phyloP scores from a whole-genome alignment of 2,888 invertebrate genomes.

The Heliconius charithonia region DNA sequence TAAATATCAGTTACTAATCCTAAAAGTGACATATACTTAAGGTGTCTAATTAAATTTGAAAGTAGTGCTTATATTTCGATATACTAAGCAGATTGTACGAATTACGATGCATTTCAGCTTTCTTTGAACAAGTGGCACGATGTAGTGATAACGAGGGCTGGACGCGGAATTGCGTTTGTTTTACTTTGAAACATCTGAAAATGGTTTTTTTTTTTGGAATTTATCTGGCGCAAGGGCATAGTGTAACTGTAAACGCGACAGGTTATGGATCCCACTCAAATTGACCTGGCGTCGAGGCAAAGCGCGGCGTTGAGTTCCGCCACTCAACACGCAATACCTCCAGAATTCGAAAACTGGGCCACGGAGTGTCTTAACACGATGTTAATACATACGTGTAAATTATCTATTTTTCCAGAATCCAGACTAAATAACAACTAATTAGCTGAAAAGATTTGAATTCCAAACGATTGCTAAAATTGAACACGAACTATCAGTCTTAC shows the following conservation, averaged over 20 bases:
- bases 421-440: not conserved
- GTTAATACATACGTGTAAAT: no score
- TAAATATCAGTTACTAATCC: not conserved
- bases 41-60: not conserved
- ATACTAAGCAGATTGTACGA: conserved; percentile 3
- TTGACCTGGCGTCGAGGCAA: not conserved
- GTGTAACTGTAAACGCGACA: not conserved
- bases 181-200: not conserved
- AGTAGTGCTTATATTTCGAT: not conserved
- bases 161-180: not conserved
- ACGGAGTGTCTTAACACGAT: no score
- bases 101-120: conserved; percentile 21
- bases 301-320: not conserved
- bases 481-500: not conserved
- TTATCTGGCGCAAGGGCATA: not conserved
- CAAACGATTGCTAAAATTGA: not conserved
- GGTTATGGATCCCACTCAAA: not conserved
- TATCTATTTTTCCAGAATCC: not conserved
- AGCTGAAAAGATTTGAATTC: not conserved
- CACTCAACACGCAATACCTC: not conserved
- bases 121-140: conserved; percentile 32
- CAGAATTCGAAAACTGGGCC: not conserved
- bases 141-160: conserved; percentile 18
- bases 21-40: not conserved
- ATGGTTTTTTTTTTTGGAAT: not conserved